These are phyloP conservation scores for Drosophila pseudotalamancana DNA, from an alignment of 2,888 invertebrate genomes.

Conservation along the genomic window DNA sequence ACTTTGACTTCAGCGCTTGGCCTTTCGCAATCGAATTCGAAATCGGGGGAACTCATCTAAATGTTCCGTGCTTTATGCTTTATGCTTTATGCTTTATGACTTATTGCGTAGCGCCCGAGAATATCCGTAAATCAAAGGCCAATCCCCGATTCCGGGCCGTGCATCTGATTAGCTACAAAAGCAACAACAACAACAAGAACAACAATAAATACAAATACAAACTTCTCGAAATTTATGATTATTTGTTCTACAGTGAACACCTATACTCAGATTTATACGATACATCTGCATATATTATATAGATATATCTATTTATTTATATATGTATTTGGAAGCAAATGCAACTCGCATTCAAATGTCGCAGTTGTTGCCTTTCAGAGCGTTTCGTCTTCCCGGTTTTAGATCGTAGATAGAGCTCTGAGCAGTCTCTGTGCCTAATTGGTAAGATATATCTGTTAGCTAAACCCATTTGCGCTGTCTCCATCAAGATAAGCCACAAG, in stretches of 20 bases:
- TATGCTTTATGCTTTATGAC: conserved; percentile 17
- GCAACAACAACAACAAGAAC: too few species aligned
- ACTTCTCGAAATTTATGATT: conserved; percentile 41
- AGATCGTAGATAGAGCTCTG: too few species aligned
- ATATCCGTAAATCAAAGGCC: conserved; percentile 43
- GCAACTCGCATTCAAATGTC: conserved; percentile 62
- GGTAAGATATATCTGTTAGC: too few species aligned
- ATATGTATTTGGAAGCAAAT: conserved; percentile 25
- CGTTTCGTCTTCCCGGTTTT: too few species aligned
- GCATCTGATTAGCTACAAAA: conserved; percentile 41
- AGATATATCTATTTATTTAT: neutral
- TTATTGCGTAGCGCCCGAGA: conserved; percentile 12
- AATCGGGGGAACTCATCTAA: conserved; percentile 5
- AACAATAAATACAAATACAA: too few species aligned
- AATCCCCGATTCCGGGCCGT: conserved; percentile 41
- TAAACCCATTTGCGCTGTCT: too few species aligned
- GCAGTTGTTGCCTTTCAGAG: too few species aligned
- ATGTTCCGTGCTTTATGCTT: too few species aligned
- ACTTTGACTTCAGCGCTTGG: conserved; percentile 45
- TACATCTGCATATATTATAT: neutral
- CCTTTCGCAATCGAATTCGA: conserved; percentile 21
- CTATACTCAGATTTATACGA: neutral
- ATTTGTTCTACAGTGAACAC: neutral
- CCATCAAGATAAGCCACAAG: too few species aligned
- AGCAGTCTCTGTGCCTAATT: too few species aligned